Percentiles rank a stretch among this genome's conserved stretches.
Evolutionary conservation across 2,888 invertebrate genomes (phyloP).

Genomic region (Epinotia ramella): DNA sequence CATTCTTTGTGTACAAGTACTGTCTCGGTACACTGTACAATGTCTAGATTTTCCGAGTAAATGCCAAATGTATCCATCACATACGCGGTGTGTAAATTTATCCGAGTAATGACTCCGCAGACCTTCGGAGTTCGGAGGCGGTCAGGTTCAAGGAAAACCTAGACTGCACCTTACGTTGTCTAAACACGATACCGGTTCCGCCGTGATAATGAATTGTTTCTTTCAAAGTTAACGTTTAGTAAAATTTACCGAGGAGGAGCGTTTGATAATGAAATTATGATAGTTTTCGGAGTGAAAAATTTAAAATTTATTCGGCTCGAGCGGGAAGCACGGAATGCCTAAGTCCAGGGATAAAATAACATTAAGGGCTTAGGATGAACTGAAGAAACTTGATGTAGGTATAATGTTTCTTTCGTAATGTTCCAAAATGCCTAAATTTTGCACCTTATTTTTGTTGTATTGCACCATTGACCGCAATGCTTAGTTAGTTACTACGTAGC

Average conservation of each 20-base stretch:
- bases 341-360: too few species aligned
- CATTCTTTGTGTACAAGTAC: neutral
- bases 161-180: slow-evolving; percentile 12
- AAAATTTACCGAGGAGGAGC: too few species aligned
- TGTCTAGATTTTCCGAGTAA: slow-evolving; percentile 10
- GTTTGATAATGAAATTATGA: too few species aligned
- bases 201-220: slow-evolving; percentile 9
- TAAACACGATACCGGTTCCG: slow-evolving; percentile 13
- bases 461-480: neutral
- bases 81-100: slow-evolving; percentile 25
- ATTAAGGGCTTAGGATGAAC: too few species aligned
- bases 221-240: neutral
- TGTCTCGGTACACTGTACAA: neutral
- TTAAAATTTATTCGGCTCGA: too few species aligned
- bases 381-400: too few species aligned
- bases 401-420: neutral
- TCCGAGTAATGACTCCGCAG: slow-evolving; percentile 49
- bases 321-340: too few species aligned
- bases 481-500: neutral
- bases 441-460: neutral
- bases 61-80: slow-evolving; percentile 15
- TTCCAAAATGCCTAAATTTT: neutral
- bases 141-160: slow-evolving; percentile 63
- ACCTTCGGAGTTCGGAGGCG: slow-evolving; percentile 47
- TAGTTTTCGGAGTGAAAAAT: too few species aligned